Evolutionary conservation across 2,797 vertebrate species (phyloP).

Genomic region (Chaunax sp.): DNA sequence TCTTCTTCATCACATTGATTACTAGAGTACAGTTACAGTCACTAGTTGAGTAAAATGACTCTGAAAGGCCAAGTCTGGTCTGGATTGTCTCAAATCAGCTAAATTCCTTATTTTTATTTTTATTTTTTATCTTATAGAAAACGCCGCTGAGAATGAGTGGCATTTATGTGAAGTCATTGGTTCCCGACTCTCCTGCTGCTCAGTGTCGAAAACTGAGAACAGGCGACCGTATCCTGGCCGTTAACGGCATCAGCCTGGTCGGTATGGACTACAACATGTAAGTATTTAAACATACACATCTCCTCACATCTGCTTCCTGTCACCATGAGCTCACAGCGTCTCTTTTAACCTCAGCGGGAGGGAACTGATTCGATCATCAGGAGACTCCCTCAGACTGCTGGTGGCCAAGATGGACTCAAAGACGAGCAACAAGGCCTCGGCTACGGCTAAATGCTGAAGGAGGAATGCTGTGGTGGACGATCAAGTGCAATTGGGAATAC

Average conservation of each 20-base stretch:
- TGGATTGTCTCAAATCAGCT: slow-evolving; percentile 7
- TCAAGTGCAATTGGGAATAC: slow-evolving; percentile 34
- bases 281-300: slow-evolving; percentile 33
- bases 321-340: not conserved
- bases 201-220: slow-evolving; percentile 71
- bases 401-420: slow-evolving; percentile 79
- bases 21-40: not conserved
- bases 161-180: slow-evolving; percentile 85
- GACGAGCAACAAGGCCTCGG: slow-evolving; percentile 30
- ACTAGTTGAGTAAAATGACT: no score
- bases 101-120: not conserved
- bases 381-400: slow-evolving; percentile 79
- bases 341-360: slow-evolving; percentile 71
- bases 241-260: slow-evolving; percentile 85
- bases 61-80: not conserved
- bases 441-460: slow-evolving; percentile 71
- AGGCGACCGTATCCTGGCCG: slow-evolving; percentile 85
- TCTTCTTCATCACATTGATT: no score
- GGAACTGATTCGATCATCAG: slow-evolving; percentile 82
- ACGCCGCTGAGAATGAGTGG: slow-evolving; percentile 79
- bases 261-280: slow-evolving; percentile 83
- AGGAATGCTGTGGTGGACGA: not conserved
- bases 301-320: no score
- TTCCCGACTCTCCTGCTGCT: slow-evolving; percentile 83
- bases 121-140: slow-evolving; percentile 62